Percentiles rank a stretch among this genome's conserved stretches.
Conservation (phyloP, 2,113 vertebrate species). For the western clawed frog (Xenopus tropicalis) region DNA sequence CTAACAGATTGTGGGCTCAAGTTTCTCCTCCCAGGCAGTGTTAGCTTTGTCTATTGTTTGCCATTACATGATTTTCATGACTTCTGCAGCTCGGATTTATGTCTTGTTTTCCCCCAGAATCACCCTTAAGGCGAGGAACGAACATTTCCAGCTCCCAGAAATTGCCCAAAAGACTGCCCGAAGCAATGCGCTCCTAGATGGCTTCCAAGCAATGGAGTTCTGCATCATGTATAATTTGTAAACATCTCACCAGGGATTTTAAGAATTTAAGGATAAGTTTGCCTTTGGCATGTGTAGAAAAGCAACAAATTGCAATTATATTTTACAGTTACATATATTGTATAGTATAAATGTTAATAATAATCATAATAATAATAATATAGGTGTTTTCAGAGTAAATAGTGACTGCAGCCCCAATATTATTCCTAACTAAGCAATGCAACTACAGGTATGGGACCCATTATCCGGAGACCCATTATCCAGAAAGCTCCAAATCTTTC, state of each 20-base stretch:
- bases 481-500: too few species aligned
- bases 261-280: conserved; percentile 50
- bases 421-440: too few species aligned
- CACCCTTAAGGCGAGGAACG: conserved; percentile 69
- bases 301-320: too few species aligned
- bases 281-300: conserved; percentile 40
- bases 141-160: conserved; percentile 66
- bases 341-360: too few species aligned
- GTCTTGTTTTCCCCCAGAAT: conserved; percentile 69
- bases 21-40: conserved; percentile 85
- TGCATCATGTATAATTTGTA: conserved; percentile 45
- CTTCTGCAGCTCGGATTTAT: conserved; percentile 78
- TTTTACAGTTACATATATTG: too few species aligned
- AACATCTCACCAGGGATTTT: conserved; percentile 49
- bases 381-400: too few species aligned
- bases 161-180: conserved; percentile 70
- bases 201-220: conserved; percentile 48
- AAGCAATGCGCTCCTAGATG: conserved; percentile 55
- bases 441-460: too few species aligned
- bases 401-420: too few species aligned
- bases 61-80: conserved; percentile 72
- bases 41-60: conserved; percentile 78
- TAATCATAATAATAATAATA: too few species aligned
- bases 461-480: too few species aligned
- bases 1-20: conserved; percentile 85